Conservation (phyloP, 2,888 invertebrate genomes). For the Chrysina gloriosa region DNA sequence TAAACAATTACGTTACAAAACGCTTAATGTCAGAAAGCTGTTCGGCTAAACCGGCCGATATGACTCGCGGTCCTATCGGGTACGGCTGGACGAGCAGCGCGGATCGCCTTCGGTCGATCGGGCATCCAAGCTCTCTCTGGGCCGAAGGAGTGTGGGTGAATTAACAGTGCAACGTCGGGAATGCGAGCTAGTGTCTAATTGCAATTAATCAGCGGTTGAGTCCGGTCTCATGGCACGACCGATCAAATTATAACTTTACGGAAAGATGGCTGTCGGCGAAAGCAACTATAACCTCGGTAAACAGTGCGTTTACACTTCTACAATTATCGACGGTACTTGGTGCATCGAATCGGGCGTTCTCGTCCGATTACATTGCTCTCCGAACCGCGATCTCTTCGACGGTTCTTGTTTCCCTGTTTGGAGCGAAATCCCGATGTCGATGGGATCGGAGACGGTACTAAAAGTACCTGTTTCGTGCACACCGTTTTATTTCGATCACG, state of each 20-base stretch:
- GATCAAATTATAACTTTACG: constrained; percentile 66
- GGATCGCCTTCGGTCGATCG: constrained; percentile 13
- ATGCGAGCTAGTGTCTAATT: constrained; percentile 62
- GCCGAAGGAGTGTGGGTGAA: constrained; percentile 37
- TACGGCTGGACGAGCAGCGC: constrained; percentile 6
- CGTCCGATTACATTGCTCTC: constrained; percentile 1
- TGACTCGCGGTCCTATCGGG: constrained; percentile 27
- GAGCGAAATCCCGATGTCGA: neutral
- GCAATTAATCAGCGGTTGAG: constrained; percentile 62
- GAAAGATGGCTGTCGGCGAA: constrained; percentile 63
- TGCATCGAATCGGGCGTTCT: constrained; percentile 29
- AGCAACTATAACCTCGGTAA: constrained; percentile 64
- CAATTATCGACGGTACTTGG: constrained; percentile 59
- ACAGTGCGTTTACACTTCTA: constrained; percentile 65
- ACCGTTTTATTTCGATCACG: too few species aligned
- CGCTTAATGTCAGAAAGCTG: constrained; percentile 32
- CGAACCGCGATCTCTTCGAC: neutral
- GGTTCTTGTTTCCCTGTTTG: constrained; percentile 5
- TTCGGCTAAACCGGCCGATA: constrained; percentile 9
- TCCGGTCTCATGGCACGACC: constrained; percentile 64
- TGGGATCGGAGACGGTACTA: too few species aligned
- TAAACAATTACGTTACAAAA: constrained; percentile 35
- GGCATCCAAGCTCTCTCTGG: constrained; percentile 11
- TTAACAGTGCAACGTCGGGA: constrained; percentile 57
- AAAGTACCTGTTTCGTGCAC: too few species aligned